Percentiles rank a stretch among this genome's conserved stretches.
These are phyloP conservation scores for Melitaea athalia DNA, from an alignment of 2,888 invertebrate genomes.

Conservation along the genomic window DNA sequence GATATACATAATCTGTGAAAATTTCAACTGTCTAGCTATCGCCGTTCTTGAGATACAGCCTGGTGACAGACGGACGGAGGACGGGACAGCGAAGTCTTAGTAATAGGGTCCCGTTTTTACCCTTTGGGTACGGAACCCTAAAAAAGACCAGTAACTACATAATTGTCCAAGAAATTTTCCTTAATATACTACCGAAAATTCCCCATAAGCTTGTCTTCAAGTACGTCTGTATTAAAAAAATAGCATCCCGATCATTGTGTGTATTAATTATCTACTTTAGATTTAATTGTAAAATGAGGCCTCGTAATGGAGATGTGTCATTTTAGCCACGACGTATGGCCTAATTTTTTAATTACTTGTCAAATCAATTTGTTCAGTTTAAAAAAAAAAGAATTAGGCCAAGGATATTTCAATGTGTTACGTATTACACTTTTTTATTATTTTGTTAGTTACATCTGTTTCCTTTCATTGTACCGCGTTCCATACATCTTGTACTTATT, in stretches of 20 bases:
- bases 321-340: constrained; percentile 35
- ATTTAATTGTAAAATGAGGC: neutral
- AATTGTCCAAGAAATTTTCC: too few species aligned
- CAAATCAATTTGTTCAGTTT: constrained; percentile 42
- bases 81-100: too few species aligned
- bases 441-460: constrained; percentile 14
- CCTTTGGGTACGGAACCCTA: too few species aligned
- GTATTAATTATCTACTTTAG: neutral
- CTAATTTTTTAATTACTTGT: constrained; percentile 43
- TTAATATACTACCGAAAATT: too few species aligned
- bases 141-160: too few species aligned
- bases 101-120: too few species aligned
- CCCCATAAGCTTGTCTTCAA: neutral
- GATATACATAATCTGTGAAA: too few species aligned
- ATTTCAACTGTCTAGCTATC: too few species aligned
- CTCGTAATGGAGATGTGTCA: constrained; percentile 45
- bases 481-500: neutral
- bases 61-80: too few species aligned
- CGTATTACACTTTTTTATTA: constrained; percentile 2
- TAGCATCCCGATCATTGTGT: neutral
- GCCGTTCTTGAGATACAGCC: too few species aligned
- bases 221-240: neutral
- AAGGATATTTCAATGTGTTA: constrained; percentile 41
- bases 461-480: neutral
- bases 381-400: constrained; percentile 44